Conservation (phyloP, 2,113 vertebrate species). For the Oryzias curvinotus region DNA sequence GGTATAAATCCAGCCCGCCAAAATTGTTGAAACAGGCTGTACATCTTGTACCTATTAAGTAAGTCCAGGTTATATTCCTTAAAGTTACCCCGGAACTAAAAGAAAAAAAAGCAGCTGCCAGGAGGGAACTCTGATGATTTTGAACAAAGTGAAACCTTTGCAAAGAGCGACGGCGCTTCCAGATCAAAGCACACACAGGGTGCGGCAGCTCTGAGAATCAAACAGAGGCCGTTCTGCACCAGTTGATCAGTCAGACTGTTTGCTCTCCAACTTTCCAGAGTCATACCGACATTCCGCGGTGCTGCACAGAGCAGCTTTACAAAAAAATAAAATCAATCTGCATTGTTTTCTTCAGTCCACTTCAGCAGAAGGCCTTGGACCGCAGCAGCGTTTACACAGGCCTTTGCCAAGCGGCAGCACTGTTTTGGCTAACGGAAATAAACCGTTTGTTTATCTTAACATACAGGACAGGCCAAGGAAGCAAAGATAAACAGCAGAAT, state of each 20-base stretch:
- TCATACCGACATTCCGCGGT: slow-evolving; percentile 37
- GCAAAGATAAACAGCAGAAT: slow-evolving; percentile 45
- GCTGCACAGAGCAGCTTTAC: slow-evolving; percentile 7
- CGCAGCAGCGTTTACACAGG: slow-evolving; percentile 41
- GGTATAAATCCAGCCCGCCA: neutral
- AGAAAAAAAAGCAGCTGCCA: neutral
- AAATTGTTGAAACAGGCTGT: slow-evolving; percentile 6
- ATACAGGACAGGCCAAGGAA: slow-evolving; percentile 19
- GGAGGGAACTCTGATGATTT: too few species aligned
- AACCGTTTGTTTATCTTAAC: slow-evolving; percentile 62
- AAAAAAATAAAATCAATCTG: slow-evolving; percentile 37
- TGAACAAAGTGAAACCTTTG: too few species aligned
- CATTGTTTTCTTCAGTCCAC: slow-evolving; percentile 39
- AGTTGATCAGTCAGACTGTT: too few species aligned
- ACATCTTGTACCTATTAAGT: neutral
- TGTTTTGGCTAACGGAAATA: slow-evolving; percentile 46
- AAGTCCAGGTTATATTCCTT: neutral
- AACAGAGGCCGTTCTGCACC: too few species aligned
- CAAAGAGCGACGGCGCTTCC: too few species aligned
- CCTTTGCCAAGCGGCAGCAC: slow-evolving; percentile 43
- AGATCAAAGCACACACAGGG: too few species aligned
- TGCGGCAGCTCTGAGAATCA: too few species aligned
- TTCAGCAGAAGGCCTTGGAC: slow-evolving; percentile 10
- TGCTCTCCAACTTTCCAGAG: neutral
- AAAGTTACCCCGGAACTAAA: neutral